These are phyloP conservation scores for Lepidurus arcticus DNA, from an alignment of 1,140 invertebrate species.

Conservation along the genomic window DNA sequence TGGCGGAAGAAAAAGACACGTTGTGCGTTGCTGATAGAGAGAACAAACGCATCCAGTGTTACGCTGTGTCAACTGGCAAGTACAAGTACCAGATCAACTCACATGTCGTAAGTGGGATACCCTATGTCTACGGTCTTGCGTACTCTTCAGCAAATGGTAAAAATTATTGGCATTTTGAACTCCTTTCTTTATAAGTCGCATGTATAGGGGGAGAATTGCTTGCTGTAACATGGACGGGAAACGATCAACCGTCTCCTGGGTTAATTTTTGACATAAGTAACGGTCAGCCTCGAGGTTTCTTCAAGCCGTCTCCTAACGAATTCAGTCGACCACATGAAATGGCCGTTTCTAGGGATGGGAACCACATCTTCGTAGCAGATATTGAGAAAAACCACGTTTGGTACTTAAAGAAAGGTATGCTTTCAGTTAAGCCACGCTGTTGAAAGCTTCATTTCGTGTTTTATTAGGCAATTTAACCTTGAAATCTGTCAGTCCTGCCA, in stretches of 20 bases:
- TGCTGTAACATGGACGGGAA: slow-evolving; percentile 36
- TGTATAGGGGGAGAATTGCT: slow-evolving; percentile 28
- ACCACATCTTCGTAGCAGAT: not conserved
- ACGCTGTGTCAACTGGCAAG: slow-evolving; percentile 47
- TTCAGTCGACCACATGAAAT: not conserved
- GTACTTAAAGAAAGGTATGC: not conserved
- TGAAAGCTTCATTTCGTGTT: slow-evolving; percentile 17
- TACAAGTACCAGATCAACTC: slow-evolving; percentile 40
- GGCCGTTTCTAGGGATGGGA: not conserved
- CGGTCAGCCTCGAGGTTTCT: not conserved
- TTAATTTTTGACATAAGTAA: slow-evolving; percentile 24
- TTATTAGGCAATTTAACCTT: slow-evolving; percentile 35
- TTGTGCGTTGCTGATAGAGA: slow-evolving; percentile 88
- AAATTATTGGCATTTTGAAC: slow-evolving; percentile 28
- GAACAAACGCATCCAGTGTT: slow-evolving; percentile 79
- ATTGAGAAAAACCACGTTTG: not conserved
- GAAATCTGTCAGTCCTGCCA: not conserved
- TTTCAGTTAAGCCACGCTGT: not conserved
- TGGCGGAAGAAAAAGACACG: slow-evolving; percentile 64
- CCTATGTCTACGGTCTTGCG: slow-evolving; percentile 59
- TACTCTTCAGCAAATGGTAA: slow-evolving; percentile 49
- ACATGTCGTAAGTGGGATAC: slow-evolving; percentile 51
- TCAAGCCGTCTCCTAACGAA: not conserved
- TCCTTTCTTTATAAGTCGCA: not conserved
- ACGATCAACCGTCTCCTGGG: not conserved